Percentiles rank a stretch among this genome's conserved stretches.
Evolutionary conservation across 2,888 invertebrate genomes (phyloP).

Genomic region (Lamellibrachia satsuma): DNA sequence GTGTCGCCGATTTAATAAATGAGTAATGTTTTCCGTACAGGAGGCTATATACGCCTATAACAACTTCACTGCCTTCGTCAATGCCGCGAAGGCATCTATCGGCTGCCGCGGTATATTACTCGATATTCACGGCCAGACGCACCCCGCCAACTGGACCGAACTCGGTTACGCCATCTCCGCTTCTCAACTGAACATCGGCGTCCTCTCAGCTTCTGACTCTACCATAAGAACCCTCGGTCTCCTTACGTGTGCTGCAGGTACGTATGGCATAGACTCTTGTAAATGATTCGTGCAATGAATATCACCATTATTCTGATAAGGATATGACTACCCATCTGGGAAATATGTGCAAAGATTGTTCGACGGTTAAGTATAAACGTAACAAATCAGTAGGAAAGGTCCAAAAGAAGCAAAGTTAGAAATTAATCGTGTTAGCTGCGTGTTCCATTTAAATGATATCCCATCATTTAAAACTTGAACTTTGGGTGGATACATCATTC

Average conservation of each 20-base stretch:
- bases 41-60: slow-evolving; percentile 39
- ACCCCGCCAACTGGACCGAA: slow-evolving; percentile 37
- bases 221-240: slow-evolving; percentile 31
- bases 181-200: slow-evolving; percentile 27
- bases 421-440: no score
- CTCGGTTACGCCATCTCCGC: slow-evolving; percentile 38
- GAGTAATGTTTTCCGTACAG: slow-evolving; percentile 17
- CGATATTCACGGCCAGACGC: slow-evolving; percentile 45
- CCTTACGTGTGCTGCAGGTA: not conserved
- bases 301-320: no score
- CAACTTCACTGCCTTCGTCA: slow-evolving; percentile 40
- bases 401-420: no score
- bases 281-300: no score
- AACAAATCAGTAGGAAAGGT: no score
- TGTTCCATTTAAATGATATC: no score
- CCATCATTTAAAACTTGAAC: no score
- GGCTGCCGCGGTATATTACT: slow-evolving; percentile 37
- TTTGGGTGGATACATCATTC: no score
- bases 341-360: no score
- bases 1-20: not conserved
- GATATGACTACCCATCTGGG: no score
- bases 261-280: not conserved
- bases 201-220: slow-evolving; percentile 8
- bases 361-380: no score
- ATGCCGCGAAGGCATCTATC: slow-evolving; percentile 35